Conservation (phyloP, 2,888 invertebrate genomes). For the Dermolepida albohirtum region DNA sequence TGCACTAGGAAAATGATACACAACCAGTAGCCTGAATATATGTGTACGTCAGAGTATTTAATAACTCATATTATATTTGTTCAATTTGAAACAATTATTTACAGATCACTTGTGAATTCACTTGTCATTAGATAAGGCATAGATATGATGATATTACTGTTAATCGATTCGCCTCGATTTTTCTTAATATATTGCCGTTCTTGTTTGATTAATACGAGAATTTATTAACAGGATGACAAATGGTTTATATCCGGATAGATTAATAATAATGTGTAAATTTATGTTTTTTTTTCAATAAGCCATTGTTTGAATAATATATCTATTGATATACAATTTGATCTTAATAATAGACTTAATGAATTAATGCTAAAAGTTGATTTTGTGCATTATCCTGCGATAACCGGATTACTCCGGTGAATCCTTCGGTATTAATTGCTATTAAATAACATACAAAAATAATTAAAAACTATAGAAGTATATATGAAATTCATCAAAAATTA, state of each 20-base stretch:
- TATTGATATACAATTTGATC: background rate
- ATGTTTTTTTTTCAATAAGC: background rate
- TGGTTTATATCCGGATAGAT: constrained; percentile 8
- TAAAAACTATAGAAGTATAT: no score
- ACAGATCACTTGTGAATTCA: constrained; percentile 65
- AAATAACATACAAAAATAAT: no score
- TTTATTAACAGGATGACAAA: constrained; percentile 30
- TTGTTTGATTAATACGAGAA: constrained; percentile 29
- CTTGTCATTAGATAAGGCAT: constrained; percentile 52
- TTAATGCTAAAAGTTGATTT: background rate
- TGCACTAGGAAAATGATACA: constrained; percentile 29
- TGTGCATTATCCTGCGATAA: constrained; percentile 25
- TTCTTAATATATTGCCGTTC: constrained; percentile 41
- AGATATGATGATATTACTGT: constrained; percentile 38
- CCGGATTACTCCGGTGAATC: constrained; percentile 32
- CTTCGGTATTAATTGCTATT: background rate
- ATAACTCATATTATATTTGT: constrained; percentile 56
- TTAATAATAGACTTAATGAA: constrained; percentile 8
- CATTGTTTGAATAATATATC: constrained; percentile 5
- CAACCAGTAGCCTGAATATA: constrained; percentile 16
- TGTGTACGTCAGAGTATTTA: constrained; percentile 29
- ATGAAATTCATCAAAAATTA: no score
- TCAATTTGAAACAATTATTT: constrained; percentile 64
- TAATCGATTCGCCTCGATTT: constrained; percentile 37
- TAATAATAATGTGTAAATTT: constrained; percentile 10